Evolutionary conservation across 1,140 invertebrate species (phyloP), one percentile per base, ranked within the genome.

Genomic region (Coelopa frigida): DNA sequence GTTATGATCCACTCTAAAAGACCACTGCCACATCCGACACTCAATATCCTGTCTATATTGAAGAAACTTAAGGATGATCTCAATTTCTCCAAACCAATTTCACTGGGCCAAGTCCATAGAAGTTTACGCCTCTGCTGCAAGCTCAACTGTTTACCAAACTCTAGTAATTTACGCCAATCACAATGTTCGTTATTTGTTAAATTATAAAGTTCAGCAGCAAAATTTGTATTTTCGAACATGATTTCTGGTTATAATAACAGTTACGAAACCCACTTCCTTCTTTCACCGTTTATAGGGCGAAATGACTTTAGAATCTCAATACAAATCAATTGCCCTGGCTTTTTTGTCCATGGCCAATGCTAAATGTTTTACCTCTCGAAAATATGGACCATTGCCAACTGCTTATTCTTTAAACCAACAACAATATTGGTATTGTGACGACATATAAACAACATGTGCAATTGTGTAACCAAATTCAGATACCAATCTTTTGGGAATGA

Each of bases 61-160:
- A 53, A 31, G 5, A 41, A 14, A 6, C 38, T 15, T 12, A 67
- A 32, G 4, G 52, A 7, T 36, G 44, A 26, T 31, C 52, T 51
- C 3, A 59, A 50, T 14, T 74, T 53, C 10, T 53, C 18, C 22
- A 81, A 58, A 53, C 78, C 73, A 22, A 60, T 52, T 22, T 71
- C 50, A 21, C 68, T 73, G 1, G 78, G 79, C 70, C 78, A 71
- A 12, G 76, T 65, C 79, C 79, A 81, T n/a, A 79, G 61, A 18
- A 80, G 52, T 56, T 71, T 75, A 7, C 65, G 63, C 31, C 58
- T 59, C 0, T 56, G 43, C 17, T 60, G 47, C 32, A 48, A 39
- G 4, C 61, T 51, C 17, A 67, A 33, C 1, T 46, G 44, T 0
- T 52, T 24, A 0, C 63, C 60, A 27, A 63, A 15, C 5, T 43